Evolutionary conservation across 2,113 vertebrate genomes (phyloP).

Genomic region (Neotoma lepida): DNA sequence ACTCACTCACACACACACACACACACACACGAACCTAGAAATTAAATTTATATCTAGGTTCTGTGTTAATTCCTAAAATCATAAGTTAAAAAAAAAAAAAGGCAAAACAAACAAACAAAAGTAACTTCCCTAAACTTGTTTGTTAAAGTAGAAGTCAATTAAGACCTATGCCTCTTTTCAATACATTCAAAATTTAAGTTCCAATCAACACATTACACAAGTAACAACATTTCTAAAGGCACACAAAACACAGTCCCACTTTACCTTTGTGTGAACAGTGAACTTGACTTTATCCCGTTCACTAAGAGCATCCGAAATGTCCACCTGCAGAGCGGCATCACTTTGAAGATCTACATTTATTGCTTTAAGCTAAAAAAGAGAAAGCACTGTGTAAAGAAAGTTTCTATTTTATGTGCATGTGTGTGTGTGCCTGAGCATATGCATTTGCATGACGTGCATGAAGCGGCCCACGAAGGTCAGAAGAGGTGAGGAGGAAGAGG

Average conservation of each 20-base stretch:
- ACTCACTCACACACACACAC: not conserved
- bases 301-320: constrained; percentile 98
- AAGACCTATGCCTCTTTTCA: constrained; percentile 28
- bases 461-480: not conserved
- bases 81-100: not conserved
- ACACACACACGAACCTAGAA: not conserved
- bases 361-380: constrained; percentile 91
- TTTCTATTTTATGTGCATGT: not conserved
- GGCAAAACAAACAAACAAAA: not conserved
- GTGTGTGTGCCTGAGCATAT: not conserved
- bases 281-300: constrained; percentile 99
- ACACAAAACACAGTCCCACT: not conserved
- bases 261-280: constrained; percentile 99
- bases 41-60: not conserved
- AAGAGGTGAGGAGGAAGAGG: too few species aligned
- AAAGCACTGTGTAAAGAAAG: constrained; percentile 23
- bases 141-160: constrained; percentile 45
- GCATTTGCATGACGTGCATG: not conserved
- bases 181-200: constrained; percentile 53
- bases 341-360: constrained; percentile 98
- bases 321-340: constrained; percentile 97
- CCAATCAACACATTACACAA: not conserved
- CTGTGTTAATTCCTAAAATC: not conserved
- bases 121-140: not conserved
- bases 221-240: constrained; percentile 2